Percentiles rank a stretch among this genome's conserved stretches.
These are phyloP conservation scores for Diploscapter pachys DNA, from an alignment of 1,140 invertebrate genomes.

Conservation along the genomic window DNA sequence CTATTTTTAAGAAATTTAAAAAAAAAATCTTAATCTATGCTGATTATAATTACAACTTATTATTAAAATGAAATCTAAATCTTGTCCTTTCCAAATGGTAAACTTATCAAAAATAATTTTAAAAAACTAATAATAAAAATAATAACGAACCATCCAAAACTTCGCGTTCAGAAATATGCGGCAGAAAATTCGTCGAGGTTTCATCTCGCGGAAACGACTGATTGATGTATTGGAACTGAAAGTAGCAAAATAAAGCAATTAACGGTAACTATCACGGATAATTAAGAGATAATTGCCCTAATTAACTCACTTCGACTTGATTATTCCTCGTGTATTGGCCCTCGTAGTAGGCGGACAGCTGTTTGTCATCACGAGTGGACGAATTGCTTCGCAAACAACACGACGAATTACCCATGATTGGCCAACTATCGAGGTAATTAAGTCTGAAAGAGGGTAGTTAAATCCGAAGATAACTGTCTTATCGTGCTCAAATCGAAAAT, in stretches of 20 bases:
- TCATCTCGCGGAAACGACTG: slow-evolving; percentile 44
- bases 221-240: slow-evolving; percentile 37
- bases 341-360: slow-evolving; percentile 19
- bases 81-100: not conserved
- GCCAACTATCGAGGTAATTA: no score
- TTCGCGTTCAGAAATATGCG: slow-evolving; percentile 95
- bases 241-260: not conserved
- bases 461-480: no score
- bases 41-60: no score
- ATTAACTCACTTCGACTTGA: slow-evolving; percentile 11
- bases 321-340: slow-evolving; percentile 11
- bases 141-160: slow-evolving; percentile 67
- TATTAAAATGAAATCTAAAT: no score
- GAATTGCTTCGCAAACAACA: slow-evolving; percentile 34
- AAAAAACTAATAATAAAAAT: slow-evolving; percentile 1
- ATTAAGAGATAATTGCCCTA: slow-evolving; percentile 29
- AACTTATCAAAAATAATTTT: slow-evolving; percentile 13
- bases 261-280: slow-evolving; percentile 13
- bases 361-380: slow-evolving; percentile 30
- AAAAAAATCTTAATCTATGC: no score
- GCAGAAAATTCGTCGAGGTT: slow-evolving; percentile 66
- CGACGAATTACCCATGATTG: slow-evolving; percentile 36
- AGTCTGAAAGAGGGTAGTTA: no score
- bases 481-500: no score
- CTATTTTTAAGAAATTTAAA: no score